Evolutionary conservation across 2,113 vertebrate species (phyloP), one percentile per base, ranked within the genome.

Genomic region (Oxyura jamaicensis): DNA sequence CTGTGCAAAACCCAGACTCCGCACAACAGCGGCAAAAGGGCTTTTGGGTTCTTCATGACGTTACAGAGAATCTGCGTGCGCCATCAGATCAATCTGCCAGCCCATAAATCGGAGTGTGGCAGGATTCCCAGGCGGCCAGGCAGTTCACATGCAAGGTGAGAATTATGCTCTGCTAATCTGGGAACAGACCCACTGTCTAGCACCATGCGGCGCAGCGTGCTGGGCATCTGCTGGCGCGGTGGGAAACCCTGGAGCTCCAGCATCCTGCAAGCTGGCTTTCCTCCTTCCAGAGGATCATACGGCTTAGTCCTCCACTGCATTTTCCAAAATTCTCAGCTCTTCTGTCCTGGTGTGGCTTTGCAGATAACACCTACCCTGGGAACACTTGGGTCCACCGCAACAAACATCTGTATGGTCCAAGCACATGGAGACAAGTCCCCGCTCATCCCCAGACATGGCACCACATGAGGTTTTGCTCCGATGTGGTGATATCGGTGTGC

Each of bases 401-500:
- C 2, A n/a, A 35, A 15, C 2, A 1, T 8, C 74, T 33, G 46
- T 5, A 53, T 0, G 0, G 53, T 52, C 1, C 15, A 1, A 12
- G 22, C 1, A 4, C 26, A 2, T 1, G 2, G 50, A 83, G 73
- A 44, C 29, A 10, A 59, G 10, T 25, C 46, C 44, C 33, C 3
- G 6, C 84, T 76, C 33, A 55, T 52, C 56, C 33, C 22, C 3
- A n/a, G 1, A 17, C 83, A 18, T 17, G 4, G 60, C 72, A 10
- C 8, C 55, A 6, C 8, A 8, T 0, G 16, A 46, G 58, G 4
- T 2, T 48, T 15, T 36, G 66, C 44, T 73, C 84, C 15, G 1
- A 8, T 35, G 6, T 41, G 5, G 22, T 3, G 42, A 11, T 14
- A 11, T 10, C 3, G 4, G 12, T 1, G 13, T 3, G 55, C 31